Evolutionary conservation across 2,113 vertebrate species (phyloP).

Genomic region (Agelaius tricolor): DNA sequence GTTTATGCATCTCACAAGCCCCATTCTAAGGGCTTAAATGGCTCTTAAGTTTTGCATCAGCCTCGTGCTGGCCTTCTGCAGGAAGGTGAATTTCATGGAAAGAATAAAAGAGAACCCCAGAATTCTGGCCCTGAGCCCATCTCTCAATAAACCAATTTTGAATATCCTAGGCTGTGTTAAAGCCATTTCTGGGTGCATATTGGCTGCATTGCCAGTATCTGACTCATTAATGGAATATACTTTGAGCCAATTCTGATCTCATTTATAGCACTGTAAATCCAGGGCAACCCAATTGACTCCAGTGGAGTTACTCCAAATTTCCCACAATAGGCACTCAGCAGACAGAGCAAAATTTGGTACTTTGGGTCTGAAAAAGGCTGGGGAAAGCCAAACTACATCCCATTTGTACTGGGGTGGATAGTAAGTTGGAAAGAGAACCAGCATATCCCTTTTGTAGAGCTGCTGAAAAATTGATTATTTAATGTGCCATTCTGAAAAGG

Average conservation of each 20-base stretch:
- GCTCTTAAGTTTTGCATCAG: conserved; percentile 30
- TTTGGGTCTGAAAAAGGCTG: conserved; percentile 18
- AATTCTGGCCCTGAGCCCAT: conserved; percentile 52
- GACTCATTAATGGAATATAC: conserved; percentile 66
- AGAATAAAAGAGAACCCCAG: conserved; percentile 49
- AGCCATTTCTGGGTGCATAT: conserved; percentile 50
- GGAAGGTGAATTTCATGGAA: conserved; percentile 55
- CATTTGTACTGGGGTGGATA: background rate
- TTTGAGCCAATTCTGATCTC: conserved; percentile 69
- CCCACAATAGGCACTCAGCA: conserved; percentile 48
- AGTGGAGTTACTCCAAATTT: conserved; percentile 62
- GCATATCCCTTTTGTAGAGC: background rate
- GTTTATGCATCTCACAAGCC: conserved; percentile 1
- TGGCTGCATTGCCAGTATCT: conserved; percentile 56
- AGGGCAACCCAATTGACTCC: conserved; percentile 57
- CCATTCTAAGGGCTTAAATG: conserved; percentile 7
- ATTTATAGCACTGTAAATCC: conserved; percentile 63
- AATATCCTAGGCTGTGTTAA: conserved; percentile 48
- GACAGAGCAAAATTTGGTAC: conserved; percentile 29
- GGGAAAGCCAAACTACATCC: conserved; percentile 32
- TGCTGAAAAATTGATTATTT: background rate
- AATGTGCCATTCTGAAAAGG: background rate
- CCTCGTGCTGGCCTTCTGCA: background rate
- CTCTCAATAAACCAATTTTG: conserved; percentile 56
- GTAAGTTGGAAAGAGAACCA: background rate